Conservation (phyloP, 2,888 invertebrate genomes). For the Cotesia congregata region DNA sequence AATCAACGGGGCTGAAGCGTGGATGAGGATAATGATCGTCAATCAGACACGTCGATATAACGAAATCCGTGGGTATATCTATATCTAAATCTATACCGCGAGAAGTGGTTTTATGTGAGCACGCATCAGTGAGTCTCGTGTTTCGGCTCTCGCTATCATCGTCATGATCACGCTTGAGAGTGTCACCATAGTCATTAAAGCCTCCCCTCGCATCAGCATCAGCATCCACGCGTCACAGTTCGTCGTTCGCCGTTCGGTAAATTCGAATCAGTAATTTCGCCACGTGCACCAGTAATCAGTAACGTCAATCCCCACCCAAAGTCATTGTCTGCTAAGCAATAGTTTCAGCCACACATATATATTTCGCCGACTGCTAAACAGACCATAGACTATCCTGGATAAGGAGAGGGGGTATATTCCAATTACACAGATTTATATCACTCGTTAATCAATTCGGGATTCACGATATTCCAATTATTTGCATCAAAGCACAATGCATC, state of each 20-base stretch:
- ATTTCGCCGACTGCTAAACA: background rate
- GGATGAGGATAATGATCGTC: conserved; percentile 16
- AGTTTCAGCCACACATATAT: background rate
- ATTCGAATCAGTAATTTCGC: conserved; percentile 48
- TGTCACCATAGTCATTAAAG: conserved; percentile 51
- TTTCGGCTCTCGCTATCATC: conserved; percentile 44
- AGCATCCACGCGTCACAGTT: conserved; percentile 39
- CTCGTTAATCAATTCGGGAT: conserved; percentile 28
- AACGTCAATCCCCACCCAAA: conserved; percentile 1
- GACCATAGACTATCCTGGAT: background rate
- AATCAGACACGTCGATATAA: conserved; percentile 32
- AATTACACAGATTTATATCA: conserved; percentile 23
- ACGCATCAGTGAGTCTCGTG: conserved; percentile 37
- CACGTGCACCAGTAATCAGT: conserved; percentile 26
- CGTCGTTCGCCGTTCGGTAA: conserved; percentile 24
- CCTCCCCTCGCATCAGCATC: conserved; percentile 23
- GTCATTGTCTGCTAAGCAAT: background rate
- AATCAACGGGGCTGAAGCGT: background rate
- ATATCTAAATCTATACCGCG: conserved; percentile 3
- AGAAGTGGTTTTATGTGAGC: conserved; percentile 37
- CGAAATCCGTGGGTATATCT: conserved; percentile 42
- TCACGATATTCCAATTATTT: conserved; percentile 35
- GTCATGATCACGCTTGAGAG: conserved; percentile 48
- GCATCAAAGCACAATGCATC: conserved; percentile 21
- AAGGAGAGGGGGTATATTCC: conserved; percentile 9